Evolutionary conservation across 2,888 invertebrate genomes (phyloP), one percentile per base, ranked within the genome.

Genomic region (Mesoligia furuncula): DNA sequence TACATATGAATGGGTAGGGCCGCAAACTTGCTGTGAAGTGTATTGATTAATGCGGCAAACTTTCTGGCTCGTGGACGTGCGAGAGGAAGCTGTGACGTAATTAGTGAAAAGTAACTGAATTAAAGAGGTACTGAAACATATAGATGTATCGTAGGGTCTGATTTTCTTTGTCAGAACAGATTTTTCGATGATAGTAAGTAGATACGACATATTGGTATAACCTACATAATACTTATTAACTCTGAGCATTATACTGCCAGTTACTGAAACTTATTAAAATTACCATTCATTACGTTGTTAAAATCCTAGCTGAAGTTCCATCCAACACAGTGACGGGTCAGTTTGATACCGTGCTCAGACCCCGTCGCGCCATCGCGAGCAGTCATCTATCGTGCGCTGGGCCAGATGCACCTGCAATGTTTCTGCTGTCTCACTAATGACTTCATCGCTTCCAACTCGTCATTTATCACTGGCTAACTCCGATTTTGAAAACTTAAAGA

Each of bases 21-120:
- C 51, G 36, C 48, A n/a, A 69, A 75, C 69, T 84, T 73, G 15
- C 36, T 65, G n/a, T 67, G 61, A 67, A 67, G 27, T 66, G 54
- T 74, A 85, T 79, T 87, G 83, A 81, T 87, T 77, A 64, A 76
- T 80, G 75, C 59, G 70, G 62, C 6, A 75, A 77, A 79, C 65
- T 75, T 73, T 74, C n/a, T 72, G 75, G 67, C 62, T 45, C 61
- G 45, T 73, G 39, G 54, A n/a, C 71, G 48, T 68, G 68, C 59
- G n/a, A 27, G 42, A 31, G 45, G 57, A 57, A 59, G 9, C 17
- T 48, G 24, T 61, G 42, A 36, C 20, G 67, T 79, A 69, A 77
- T 80, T 74, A 73, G 20, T 31, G 17, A 75, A 73, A 51, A 15
- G 8, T 48, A 2, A 31, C 15, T 20, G 24, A 17, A 39, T 78